Conservation (phyloP, 64 coral and sea anemone species). For the Trachythela sp. region DNA sequence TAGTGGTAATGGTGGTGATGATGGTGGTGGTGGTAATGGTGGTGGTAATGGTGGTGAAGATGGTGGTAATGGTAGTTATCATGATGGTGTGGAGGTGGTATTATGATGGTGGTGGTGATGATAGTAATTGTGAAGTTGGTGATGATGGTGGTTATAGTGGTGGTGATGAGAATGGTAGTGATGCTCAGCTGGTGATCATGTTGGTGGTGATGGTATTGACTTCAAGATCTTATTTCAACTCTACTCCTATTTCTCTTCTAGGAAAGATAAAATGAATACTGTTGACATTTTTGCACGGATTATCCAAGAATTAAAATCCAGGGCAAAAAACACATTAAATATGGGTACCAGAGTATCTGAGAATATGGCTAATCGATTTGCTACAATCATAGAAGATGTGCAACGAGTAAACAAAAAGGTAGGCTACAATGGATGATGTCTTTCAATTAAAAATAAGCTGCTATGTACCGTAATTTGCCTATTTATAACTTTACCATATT, state of each 20-base stretch:
- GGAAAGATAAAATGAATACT: constrained; percentile 73
- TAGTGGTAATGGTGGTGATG: too few species aligned
- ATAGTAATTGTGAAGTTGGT: too few species aligned
- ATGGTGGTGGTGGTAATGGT: too few species aligned
- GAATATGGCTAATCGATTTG: constrained; percentile 85
- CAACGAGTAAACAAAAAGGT: constrained; percentile 82
- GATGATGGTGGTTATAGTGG: too few species aligned
- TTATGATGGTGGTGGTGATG: too few species aligned
- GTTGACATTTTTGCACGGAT: constrained; percentile 80
- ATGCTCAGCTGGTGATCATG: too few species aligned
- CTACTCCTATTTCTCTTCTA: constrained; percentile 25
- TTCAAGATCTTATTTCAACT: not conserved
- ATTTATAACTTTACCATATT: too few species aligned
- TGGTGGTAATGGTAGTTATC: too few species aligned
- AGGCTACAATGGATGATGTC: not conserved
- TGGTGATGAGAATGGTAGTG: not conserved
- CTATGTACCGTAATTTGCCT: too few species aligned
- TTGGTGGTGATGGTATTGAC: too few species aligned
- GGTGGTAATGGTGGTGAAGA: too few species aligned
- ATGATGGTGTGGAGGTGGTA: not conserved
- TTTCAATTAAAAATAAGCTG: too few species aligned
- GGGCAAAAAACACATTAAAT: constrained; percentile 59
- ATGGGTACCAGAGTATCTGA: constrained; percentile 67
- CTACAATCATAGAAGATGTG: constrained; percentile 76
- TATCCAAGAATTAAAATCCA: constrained; percentile 78